Evolutionary conservation across 2,113 vertebrate genomes (phyloP).

Genomic region (Chloroceryle aenea): DNA sequence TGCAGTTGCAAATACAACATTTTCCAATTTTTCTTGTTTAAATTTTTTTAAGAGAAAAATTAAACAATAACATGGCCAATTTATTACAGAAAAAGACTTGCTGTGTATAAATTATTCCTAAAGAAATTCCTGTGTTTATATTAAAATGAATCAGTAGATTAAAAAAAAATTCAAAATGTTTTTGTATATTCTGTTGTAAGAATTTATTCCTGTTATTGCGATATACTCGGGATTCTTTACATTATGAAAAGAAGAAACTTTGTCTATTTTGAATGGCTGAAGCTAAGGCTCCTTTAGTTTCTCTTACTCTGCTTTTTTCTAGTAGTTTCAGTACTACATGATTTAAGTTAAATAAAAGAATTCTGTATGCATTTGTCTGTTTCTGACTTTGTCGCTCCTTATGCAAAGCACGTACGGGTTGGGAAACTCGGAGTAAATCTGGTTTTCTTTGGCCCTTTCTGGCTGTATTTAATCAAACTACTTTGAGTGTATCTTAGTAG

Average conservation of each 20-base stretch:
- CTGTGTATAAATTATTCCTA: slow-evolving; percentile 89
- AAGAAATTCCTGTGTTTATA: slow-evolving; percentile 86
- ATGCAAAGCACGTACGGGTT: background rate
- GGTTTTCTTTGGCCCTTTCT: background rate
- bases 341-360: slow-evolving; percentile 90
- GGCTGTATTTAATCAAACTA: background rate
- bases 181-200: slow-evolving; percentile 91
- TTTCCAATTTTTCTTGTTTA: slow-evolving; percentile 82
- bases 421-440: background rate
- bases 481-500: background rate
- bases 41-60: slow-evolving; percentile 72
- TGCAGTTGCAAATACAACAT: slow-evolving; percentile 80
- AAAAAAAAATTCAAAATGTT: slow-evolving; percentile 80
- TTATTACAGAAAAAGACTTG: slow-evolving; percentile 86
- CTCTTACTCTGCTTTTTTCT: slow-evolving; percentile 91
- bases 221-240: slow-evolving; percentile 88
- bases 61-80: slow-evolving; percentile 83
- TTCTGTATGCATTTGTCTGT: slow-evolving; percentile 81
- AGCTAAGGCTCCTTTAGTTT: slow-evolving; percentile 86
- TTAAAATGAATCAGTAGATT: slow-evolving; percentile 86
- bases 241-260: slow-evolving; percentile 83
- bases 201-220: slow-evolving; percentile 87
- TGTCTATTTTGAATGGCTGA: slow-evolving; percentile 90
- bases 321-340: slow-evolving; percentile 89
- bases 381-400: slow-evolving; percentile 22